These are phyloP conservation scores for Argya squamiceps DNA, from an alignment of 2,797 vertebrate genomes.

Conservation along the genomic window DNA sequence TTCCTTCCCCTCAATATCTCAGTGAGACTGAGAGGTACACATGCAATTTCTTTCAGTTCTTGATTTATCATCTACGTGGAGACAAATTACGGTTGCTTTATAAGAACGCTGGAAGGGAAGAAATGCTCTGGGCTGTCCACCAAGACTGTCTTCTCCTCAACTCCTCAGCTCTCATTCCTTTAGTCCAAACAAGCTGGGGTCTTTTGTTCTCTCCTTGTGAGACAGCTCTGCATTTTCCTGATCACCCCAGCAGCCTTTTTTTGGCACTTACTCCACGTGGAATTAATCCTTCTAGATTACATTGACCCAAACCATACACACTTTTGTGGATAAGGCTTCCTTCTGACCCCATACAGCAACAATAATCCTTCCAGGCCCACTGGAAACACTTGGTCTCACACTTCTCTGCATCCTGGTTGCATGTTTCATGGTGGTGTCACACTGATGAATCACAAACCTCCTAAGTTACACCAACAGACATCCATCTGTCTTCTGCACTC, in stretches of 20 bases:
- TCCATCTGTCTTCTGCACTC: background rate
- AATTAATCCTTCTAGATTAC: background rate
- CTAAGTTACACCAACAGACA: background rate
- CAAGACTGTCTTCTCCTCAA: background rate
- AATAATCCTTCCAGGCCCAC: background rate
- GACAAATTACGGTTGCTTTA: background rate
- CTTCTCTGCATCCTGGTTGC: background rate
- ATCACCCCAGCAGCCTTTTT: background rate
- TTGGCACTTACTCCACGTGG: background rate
- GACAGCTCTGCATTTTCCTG: background rate
- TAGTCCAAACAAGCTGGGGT: background rate
- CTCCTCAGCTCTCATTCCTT: background rate
- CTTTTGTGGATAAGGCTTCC: fast-evolving
- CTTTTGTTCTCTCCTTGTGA: background rate
- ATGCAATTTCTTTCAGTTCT: background rate
- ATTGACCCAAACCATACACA: background rate
- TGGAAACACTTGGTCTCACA: background rate
- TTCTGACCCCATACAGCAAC: background rate
- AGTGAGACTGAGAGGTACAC: background rate
- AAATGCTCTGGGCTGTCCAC: background rate
- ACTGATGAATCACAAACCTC: background rate
- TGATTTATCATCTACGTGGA: background rate
- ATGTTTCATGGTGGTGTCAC: fast-evolving
- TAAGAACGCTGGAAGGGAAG: background rate
- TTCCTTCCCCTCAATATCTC: background rate